Percentiles rank a stretch among this genome's conserved stretches.
Evolutionary conservation across 2,888 invertebrate species (phyloP).

Genomic region (Eristalis arbustorum): DNA sequence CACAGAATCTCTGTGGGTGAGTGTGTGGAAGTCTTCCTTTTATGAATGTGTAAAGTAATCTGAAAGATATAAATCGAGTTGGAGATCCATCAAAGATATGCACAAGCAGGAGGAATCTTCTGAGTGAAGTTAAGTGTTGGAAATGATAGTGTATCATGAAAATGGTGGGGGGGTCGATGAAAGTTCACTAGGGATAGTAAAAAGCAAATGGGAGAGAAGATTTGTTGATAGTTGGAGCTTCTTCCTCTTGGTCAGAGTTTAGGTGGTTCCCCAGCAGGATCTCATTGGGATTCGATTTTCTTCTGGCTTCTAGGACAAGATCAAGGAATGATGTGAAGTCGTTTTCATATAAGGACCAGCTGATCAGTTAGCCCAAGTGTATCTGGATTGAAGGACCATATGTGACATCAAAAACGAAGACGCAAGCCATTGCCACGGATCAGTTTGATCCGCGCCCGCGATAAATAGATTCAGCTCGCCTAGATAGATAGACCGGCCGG

Average conservation of each 20-base stretch:
- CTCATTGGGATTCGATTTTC: not conserved
- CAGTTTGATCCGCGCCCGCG: too few species aligned
- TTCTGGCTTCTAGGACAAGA: too few species aligned
- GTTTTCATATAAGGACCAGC: too few species aligned
- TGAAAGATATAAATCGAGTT: not conserved
- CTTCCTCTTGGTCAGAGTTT: not conserved
- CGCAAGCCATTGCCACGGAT: too few species aligned
- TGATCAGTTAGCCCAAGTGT: too few species aligned
- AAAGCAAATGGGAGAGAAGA: not conserved
- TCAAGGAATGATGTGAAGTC: too few species aligned
- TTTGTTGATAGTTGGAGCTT: not conserved
- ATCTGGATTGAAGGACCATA: too few species aligned
- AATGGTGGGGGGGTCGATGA: not conserved
- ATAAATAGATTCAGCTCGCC: too few species aligned
- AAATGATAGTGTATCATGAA: not conserved
- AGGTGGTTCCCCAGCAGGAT: not conserved
- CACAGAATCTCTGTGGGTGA: not conserved
- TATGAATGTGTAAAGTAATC: conserved; percentile 15
- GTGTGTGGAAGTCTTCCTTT: not conserved
- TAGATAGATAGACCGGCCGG: too few species aligned
- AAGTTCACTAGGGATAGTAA: not conserved
- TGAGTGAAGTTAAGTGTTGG: not conserved
- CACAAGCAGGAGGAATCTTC: not conserved
- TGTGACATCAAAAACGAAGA: too few species aligned
- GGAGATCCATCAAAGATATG: not conserved